These are phyloP conservation scores for Melanocharis versteri DNA, from an alignment of 2,113 vertebrate genomes.

Conservation along the genomic window DNA sequence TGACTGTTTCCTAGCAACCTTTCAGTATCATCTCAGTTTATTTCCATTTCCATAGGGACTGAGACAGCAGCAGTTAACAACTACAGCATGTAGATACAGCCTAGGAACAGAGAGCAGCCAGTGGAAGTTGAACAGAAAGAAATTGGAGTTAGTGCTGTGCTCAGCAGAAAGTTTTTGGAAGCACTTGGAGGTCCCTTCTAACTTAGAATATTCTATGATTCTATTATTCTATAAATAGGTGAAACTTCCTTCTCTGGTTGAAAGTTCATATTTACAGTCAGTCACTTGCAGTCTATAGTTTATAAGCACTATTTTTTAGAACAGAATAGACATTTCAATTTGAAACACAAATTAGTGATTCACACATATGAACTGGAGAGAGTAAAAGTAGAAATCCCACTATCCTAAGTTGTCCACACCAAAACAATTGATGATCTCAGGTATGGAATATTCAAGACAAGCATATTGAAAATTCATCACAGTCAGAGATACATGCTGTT, in stretches of 20 bases:
- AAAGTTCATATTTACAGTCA: neutral
- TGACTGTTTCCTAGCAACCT: slow-evolving; percentile 36
- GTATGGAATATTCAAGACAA: neutral
- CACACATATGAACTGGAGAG: neutral
- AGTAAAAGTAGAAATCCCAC: neutral
- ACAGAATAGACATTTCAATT: neutral
- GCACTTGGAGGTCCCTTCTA: neutral
- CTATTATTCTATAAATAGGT: neutral
- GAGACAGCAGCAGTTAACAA: neutral
- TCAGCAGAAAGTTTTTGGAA: neutral
- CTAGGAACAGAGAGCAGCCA: neutral
- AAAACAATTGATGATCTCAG: neutral
- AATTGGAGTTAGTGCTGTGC: neutral
- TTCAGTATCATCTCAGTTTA: neutral
- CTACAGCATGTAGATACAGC: neutral
- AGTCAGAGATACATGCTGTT: neutral
- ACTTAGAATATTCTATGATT: neutral
- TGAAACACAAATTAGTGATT: neutral
- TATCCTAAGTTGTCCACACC: neutral
- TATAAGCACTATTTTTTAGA: neutral
- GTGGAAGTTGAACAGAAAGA: neutral
- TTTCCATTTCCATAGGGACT: neutral
- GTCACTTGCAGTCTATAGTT: neutral
- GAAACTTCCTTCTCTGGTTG: neutral
- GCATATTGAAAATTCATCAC: neutral